These are phyloP conservation scores for Cyphomyrus discorhynchus DNA, from an alignment of 2,113 vertebrate species.

Conservation along the genomic window DNA sequence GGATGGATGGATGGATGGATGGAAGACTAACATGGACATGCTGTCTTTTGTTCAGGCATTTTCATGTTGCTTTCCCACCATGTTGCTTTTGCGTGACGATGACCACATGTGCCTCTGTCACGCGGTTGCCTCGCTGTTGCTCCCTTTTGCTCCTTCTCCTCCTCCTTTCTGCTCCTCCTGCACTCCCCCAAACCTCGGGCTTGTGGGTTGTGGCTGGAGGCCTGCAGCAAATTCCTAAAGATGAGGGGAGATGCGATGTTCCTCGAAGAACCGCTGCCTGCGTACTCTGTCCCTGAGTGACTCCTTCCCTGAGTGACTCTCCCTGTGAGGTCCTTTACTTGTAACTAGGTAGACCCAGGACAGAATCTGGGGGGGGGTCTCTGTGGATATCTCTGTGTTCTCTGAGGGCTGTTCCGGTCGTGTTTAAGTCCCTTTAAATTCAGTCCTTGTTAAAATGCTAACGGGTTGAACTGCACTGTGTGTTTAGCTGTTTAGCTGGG, in stretches of 20 bases:
- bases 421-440: background rate
- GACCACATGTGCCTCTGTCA: background rate
- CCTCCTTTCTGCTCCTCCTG: background rate
- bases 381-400: background rate
- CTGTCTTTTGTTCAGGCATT: background rate
- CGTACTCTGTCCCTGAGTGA: background rate
- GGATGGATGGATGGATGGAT: background rate
- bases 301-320: background rate
- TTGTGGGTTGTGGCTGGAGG: background rate
- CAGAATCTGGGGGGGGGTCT: background rate
- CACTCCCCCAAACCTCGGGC: background rate
- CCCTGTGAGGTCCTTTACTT: background rate
- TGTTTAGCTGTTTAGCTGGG: background rate
- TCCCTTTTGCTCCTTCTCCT: background rate
- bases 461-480: background rate
- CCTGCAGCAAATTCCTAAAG: background rate
- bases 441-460: background rate
- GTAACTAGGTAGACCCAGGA: background rate
- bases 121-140: background rate
- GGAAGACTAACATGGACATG: background rate
- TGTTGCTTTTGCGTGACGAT: background rate
- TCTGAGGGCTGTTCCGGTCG: background rate
- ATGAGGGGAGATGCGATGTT: background rate
- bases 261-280: background rate
- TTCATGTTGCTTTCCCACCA: background rate